Evolutionary conservation across 2,888 invertebrate species (phyloP).

Genomic region (Cetonia aurata): DNA sequence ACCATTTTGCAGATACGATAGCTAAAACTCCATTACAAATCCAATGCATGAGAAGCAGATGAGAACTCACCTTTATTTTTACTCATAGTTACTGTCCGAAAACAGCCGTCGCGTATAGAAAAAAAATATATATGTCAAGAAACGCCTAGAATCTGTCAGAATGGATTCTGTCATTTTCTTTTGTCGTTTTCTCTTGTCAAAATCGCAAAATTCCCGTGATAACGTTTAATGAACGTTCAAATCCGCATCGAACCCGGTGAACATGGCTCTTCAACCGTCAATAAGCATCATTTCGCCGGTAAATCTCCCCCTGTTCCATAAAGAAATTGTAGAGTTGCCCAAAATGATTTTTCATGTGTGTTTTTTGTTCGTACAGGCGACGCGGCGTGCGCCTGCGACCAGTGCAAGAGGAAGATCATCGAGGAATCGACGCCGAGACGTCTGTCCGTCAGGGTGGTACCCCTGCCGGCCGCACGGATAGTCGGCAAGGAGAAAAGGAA

Average conservation of each 20-base stretch:
- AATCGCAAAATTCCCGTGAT: slow-evolving; percentile 43
- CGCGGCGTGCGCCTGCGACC: slow-evolving; percentile 6
- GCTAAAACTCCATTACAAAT: too few relatives aligned
- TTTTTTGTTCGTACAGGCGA: slow-evolving; percentile 27
- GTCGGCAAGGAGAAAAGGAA: neutral
- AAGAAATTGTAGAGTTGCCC: slow-evolving; percentile 9
- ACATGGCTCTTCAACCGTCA: slow-evolving; percentile 33
- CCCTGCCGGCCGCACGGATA: neutral
- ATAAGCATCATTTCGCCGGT: slow-evolving; percentile 16
- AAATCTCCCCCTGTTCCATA: neutral
- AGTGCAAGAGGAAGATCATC: slow-evolving; percentile 28
- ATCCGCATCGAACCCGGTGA: slow-evolving; percentile 27
- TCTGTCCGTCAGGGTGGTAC: slow-evolving; percentile 32
- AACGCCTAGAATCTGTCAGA: neutral
- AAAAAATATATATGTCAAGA: neutral
- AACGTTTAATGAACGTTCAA: slow-evolving; percentile 44
- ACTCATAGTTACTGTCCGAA: too few relatives aligned
- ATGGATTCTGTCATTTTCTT: slow-evolving; percentile 7
- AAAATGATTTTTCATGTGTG: neutral
- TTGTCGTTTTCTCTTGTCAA: slow-evolving; percentile 40
- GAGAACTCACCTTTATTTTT: too few relatives aligned
- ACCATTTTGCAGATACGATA: too few relatives aligned
- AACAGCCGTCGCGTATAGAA: neutral
- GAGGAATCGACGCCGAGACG: slow-evolving; percentile 17
- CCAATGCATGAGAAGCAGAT: too few relatives aligned